Evolutionary conservation across 2,797 vertebrate genomes (phyloP), one percentile per base, ranked within the genome.

Genomic region (Chiroxiphia lanceolata): DNA sequence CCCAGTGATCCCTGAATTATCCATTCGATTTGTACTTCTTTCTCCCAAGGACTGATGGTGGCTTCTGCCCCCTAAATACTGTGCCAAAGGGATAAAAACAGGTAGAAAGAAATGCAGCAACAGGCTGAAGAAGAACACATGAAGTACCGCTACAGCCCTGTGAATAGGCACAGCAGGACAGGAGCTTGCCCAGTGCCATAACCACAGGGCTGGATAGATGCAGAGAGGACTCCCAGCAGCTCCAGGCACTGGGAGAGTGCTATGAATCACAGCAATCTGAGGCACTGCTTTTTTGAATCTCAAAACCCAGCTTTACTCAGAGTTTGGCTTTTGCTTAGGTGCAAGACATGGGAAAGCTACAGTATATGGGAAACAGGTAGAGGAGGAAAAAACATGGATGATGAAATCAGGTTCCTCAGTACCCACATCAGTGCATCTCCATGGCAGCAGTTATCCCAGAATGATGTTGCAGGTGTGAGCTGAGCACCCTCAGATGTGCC

Each of bases 381-480:
- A 72, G 56, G 33, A 83, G n/a, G 36, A n/a, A 23, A 78, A 74
- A 76, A 40, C 22, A 42, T 3, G 1, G 1, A 8, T 44, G 45
- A 9, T 48, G 33, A 89, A 79, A 50, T 10, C 3, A 4, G 5
- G 16, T 82, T 89, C 11, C 57, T 64, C 11, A 1, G 8, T 51
- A 47, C 80, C 20, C 7, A 2, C 31, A 4, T 40, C 29, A 10
- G 4, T 26, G 1, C 7, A 21, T 40, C 13, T 86, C 16, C 21
- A 5, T 2, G 4, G 34, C 9, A 48, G 59, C 69, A 44, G 9
- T 54, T 65, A 44, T 7, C 47, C 20, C 27, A 54, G 65, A 38
- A n/a, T 0, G 0, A 33, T 65, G 20, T 60, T 71, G 60, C 1
- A 33, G 15, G 6, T 8, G 25, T 26, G 7, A 64, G 63, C 53